These are phyloP conservation scores for Sternarchorhynchus goeldii DNA, from an alignment of 2,797 vertebrate genomes.

Conservation along the genomic window DNA sequence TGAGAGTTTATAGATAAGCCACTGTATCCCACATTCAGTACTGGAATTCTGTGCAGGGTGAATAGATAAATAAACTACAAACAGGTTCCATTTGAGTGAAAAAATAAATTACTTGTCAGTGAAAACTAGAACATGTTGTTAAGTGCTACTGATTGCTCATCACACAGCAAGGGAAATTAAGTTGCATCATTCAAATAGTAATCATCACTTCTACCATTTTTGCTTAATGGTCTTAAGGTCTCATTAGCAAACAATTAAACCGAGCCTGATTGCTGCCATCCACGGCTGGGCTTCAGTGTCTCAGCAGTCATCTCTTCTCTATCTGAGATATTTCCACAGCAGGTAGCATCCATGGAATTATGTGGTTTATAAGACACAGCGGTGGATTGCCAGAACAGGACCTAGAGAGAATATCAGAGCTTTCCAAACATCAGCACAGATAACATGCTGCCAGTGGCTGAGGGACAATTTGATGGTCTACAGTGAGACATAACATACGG, in stretches of 20 bases:
- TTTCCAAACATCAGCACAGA: slow-evolving; percentile 68
- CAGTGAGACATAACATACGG: slow-evolving; percentile 67
- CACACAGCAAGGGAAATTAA: slow-evolving; percentile 47
- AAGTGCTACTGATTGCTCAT: slow-evolving; percentile 44
- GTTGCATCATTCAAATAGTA: slow-evolving; percentile 51
- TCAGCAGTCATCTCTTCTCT: slow-evolving; percentile 61
- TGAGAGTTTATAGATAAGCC: slow-evolving; percentile 52
- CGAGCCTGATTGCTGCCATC: slow-evolving; percentile 66
- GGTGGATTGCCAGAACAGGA: slow-evolving; percentile 58
- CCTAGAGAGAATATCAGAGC: slow-evolving; percentile 74
- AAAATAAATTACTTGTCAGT: slow-evolving; percentile 37
- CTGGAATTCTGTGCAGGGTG: slow-evolving; percentile 10
- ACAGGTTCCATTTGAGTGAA: slow-evolving; percentile 23
- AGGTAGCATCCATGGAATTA: slow-evolving; percentile 66
- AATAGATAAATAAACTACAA: slow-evolving; percentile 1
- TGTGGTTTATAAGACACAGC: slow-evolving; percentile 52
- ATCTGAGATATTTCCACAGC: slow-evolving; percentile 63
- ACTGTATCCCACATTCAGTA: slow-evolving; percentile 42
- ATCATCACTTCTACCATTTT: slow-evolving; percentile 45
- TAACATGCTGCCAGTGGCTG: slow-evolving; percentile 61
- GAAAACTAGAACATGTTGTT: slow-evolving; percentile 44
- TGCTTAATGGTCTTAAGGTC: slow-evolving; percentile 55
- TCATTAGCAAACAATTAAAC: slow-evolving; percentile 63
- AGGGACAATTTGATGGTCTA: slow-evolving; percentile 72
- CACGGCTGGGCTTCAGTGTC: slow-evolving; percentile 63